Conservation (phyloP, 2,797 vertebrate species). For the Caiman crocodilus region DNA sequence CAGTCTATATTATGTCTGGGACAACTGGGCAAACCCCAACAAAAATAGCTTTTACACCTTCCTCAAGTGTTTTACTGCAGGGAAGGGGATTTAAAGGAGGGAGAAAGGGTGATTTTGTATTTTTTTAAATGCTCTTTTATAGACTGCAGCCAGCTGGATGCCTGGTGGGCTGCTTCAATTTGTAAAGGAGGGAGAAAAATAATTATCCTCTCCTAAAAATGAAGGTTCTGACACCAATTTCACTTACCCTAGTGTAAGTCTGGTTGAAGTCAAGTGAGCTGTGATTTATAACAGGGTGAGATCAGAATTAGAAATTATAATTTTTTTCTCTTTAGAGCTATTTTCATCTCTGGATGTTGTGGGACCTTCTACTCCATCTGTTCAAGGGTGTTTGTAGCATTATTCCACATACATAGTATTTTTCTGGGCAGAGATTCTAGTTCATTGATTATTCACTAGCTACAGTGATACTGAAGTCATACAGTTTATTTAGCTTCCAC, state of each 20-base stretch:
- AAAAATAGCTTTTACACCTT: conserved; percentile 70
- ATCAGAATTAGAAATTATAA: conserved; percentile 29
- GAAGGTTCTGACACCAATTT: conserved; percentile 55
- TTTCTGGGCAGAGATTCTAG: conserved; percentile 67
- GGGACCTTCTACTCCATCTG: conserved; percentile 55
- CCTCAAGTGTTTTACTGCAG: conserved; percentile 70
- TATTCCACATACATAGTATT: conserved; percentile 54
- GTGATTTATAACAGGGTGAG: conserved; percentile 63
- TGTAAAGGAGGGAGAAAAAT: conserved; percentile 63
- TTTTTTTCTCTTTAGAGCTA: neutral
- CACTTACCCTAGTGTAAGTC: conserved; percentile 13
- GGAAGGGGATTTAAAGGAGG: conserved; percentile 62
- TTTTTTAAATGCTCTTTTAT: conserved; percentile 62
- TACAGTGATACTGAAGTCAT: conserved; percentile 26
- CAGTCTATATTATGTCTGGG: conserved; percentile 77
- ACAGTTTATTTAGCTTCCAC: conserved; percentile 18
- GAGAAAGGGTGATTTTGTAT: conserved; percentile 55
- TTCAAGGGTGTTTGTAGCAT: conserved; percentile 39
- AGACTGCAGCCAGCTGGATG: conserved; percentile 56
- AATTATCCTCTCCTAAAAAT: conserved; percentile 62
- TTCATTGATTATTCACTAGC: conserved; percentile 46
- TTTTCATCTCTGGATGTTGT: conserved; percentile 50
- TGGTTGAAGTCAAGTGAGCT: conserved; percentile 48
- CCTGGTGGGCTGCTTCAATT: conserved; percentile 47
- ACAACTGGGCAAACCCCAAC: conserved; percentile 75